A percentile compares a stretch with the other conserved stretches of the same genome.
Conservation (phyloP, 2,888 invertebrate genomes). For the Arrhopalites spinosus region DNA sequence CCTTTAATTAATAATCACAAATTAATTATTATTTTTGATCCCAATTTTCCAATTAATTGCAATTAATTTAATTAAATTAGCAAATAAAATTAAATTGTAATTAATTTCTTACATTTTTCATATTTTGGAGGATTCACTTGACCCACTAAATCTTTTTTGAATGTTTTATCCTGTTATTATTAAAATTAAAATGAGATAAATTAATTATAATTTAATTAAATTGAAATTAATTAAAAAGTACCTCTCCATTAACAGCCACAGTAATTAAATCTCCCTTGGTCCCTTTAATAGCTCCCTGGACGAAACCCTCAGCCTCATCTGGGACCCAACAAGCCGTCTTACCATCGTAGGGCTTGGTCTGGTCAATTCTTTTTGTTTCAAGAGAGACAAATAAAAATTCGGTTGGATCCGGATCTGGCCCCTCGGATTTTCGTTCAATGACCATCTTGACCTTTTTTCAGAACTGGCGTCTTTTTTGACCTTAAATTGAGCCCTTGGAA, state of each 20-base stretch:
- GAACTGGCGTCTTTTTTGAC: background rate
- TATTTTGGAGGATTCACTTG: conserved; percentile 98
- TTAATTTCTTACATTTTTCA: too few relatives aligned
- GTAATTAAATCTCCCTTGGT: conserved; percentile 98
- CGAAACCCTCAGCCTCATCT: conserved; percentile 95
- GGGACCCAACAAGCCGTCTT: conserved; percentile 99
- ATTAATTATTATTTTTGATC: too few relatives aligned
- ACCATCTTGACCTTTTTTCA: conserved; percentile 43
- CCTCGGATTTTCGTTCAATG: conserved; percentile 50
- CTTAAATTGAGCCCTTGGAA: too few relatives aligned
- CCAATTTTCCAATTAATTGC: too few relatives aligned
- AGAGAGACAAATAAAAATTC: conserved; percentile 92
- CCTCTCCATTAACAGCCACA: too few relatives aligned
- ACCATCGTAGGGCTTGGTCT: too few relatives aligned
- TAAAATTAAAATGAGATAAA: too few relatives aligned
- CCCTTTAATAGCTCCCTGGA: conserved; percentile 96
- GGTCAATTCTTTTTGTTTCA: conserved; percentile 96
- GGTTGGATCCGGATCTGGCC: conserved; percentile 86
- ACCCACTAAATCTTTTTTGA: conserved; percentile 82
- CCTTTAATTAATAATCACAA: too few relatives aligned
- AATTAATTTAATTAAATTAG: too few relatives aligned
- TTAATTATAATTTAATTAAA: too few relatives aligned
- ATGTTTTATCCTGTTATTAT: conserved; percentile 80
- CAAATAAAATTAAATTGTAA: too few relatives aligned
- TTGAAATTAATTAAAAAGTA: too few relatives aligned